Base-by-base conservation (phyloP, 2,797 vertebrate genomes). In the Mus caroli region DNA sequence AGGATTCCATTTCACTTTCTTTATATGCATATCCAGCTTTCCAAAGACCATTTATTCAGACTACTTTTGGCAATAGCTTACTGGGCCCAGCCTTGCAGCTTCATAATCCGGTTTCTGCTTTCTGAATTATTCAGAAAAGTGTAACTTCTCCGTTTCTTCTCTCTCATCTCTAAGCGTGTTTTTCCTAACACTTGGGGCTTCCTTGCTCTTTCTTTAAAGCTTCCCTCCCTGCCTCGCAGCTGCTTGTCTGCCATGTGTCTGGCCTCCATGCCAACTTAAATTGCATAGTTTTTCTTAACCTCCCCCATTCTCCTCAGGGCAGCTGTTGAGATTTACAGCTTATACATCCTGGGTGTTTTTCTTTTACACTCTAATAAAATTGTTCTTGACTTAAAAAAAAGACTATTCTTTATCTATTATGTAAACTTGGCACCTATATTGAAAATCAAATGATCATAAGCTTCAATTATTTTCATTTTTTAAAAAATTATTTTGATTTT, bases 11-110 rank as follows among this genome's bases (percentile, higher is more conserved):
- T 95, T 76, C 8, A 58, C 86, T 91, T 22, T 84, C 58, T 87
- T 67, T 37, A 85, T 79, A 26, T 94, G 14, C 13, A 37, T 64
- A 64, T 85, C 7, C 31, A 64, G 17, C 79, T 96, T 89, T 88
- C 54, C 31, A 15, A 79, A 71, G 2, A 17, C 31, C 43, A 60
- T 85, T 92, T 92, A 90, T 71, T 92, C 43, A 85, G 12, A 58
- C n/a, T 60, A 58, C 22, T 40, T 58, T 82, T 58, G 79, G 3
- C n/a, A 82, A 22, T 82, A 58, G n/a, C 12, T 2, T 58, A 26
- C 54, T 40, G 54, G 54, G n/a, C 20, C 78, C 24, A 80, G 34
- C 54, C n/a, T 26, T 58, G 22, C 13, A 58, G n/a, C 56, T 82
- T 28, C 56, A 58, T 58, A 82, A 80, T 11, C 28, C 3, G 40